These are phyloP conservation scores for Lophius americanus DNA, from an alignment of 2,797 vertebrate species.

Conservation along the genomic window DNA sequence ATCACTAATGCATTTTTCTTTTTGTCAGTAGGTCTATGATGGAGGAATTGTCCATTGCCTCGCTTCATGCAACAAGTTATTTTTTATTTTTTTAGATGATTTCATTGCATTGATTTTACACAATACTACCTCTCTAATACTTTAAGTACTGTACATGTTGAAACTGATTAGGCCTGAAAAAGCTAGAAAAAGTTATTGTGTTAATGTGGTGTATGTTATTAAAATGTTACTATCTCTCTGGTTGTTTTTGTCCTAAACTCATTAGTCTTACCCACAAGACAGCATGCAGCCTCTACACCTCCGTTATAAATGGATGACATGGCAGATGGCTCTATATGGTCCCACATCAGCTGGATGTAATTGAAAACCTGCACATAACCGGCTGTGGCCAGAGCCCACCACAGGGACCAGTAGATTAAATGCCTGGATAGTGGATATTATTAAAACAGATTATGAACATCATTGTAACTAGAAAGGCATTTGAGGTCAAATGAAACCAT, in stretches of 20 bases:
- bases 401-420: slow-evolving; percentile 81
- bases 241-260: not conserved
- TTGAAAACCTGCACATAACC: slow-evolving; percentile 80
- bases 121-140: no score
- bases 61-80: no score
- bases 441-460: slow-evolving; percentile 5
- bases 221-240: not conserved
- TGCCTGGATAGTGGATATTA: slow-evolving; percentile 50
- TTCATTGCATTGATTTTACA: no score
- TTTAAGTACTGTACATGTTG: no score
- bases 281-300: slow-evolving; percentile 78
- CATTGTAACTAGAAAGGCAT: no score
- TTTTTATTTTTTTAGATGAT: no score
- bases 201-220: no score
- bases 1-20: no score
- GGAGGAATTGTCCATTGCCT: no score
- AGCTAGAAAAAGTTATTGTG: no score
- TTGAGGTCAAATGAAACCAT: not conserved
- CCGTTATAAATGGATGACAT: slow-evolving; percentile 80
- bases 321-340: slow-evolving; percentile 78
- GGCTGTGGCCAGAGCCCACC: slow-evolving; percentile 82
- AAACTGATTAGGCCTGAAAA: no score
- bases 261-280: slow-evolving; percentile 73
- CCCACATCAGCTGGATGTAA: slow-evolving; percentile 81
- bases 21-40: not conserved